phyloP scores from a whole-genome alignment of 2,113 vertebrate genomes.

The Galeopterus variegatus region DNA sequence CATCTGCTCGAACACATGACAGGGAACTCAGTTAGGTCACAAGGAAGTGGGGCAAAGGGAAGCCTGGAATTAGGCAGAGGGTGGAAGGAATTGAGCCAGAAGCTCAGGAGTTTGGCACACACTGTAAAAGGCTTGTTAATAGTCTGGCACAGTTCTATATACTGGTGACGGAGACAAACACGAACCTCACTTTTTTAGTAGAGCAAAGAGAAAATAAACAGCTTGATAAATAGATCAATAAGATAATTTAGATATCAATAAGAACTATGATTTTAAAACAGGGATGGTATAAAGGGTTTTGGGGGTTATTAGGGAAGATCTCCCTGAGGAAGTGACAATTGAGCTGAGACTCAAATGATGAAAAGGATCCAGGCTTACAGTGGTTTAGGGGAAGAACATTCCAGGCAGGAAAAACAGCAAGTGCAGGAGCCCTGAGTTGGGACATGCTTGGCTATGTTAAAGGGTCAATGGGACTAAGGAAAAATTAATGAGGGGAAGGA shows the following conservation, averaged over 20 bases:
- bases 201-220: not conserved
- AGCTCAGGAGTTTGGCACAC: not conserved
- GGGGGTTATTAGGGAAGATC: not conserved
- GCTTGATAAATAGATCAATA: not conserved
- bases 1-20: conserved; percentile 80
- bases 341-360: not conserved
- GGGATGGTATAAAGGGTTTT: not conserved
- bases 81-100: conserved; percentile 26
- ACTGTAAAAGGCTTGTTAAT: not conserved
- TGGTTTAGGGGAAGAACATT: not conserved
- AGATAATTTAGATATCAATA: not conserved
- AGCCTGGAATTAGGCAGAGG: conserved; percentile 62
- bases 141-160: not conserved
- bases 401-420: not conserved
- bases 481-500: not conserved
- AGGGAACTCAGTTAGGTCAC: conserved; percentile 43
- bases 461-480: not conserved
- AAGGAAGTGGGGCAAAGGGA: conserved; percentile 67
- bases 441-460: not conserved
- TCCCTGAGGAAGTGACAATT: not conserved
- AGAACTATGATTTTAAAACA: not conserved
- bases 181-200: not conserved
- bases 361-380: not conserved
- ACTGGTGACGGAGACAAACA: not conserved
- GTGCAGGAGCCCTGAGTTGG: not conserved